Base-by-base conservation (phyloP, 37 sponge, comb jelly and placozoan genomes). In the Cliona cf. orientalis region DNA sequence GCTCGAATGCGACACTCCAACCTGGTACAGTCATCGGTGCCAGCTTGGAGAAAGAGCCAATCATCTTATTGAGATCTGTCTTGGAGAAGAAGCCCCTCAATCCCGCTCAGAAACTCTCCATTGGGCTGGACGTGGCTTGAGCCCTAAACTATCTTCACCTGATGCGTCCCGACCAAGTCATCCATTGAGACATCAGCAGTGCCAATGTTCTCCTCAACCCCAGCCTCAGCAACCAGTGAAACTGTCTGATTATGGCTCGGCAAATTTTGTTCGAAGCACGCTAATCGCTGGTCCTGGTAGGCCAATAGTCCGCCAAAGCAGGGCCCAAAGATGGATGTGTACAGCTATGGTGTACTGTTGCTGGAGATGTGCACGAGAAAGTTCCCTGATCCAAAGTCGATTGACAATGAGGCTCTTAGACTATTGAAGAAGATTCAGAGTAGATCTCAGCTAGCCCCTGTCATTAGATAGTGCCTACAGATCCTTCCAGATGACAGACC, bases 151-250 rank as follows among this genome's bases (percentile, higher is more conserved):
- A 91, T 58, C 63, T 91, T 25, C 91, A 91, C 81, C 59, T 42
- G 5, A 75, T 77, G 46, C 37, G 11, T 12, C 91, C 91, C 34
- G 73, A 80, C 25, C 91, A 86, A 5, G 71, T 91, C n/a, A 69
- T 91, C 45, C 91, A 91, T 70, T 63, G 86, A n/a, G 86, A 91
- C 45, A 65, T 91, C 58, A 85, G 82, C 77, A 91, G 91, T 71
- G 82, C 78, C 28, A 91, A 91, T 76, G 86, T 91, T 3, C 81
- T 91, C 0, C 64, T 91, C 35, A 46, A 81, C 45, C 53, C 69
- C 31, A 25, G 12, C 6, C 66, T 75, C 32, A 28, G n/a, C 35
- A 38, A 74, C 36, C 60, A 28, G 14, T 85, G 86, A 91, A 91
- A 71, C 59, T 91, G n/a, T 80, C 85, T 31, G 91, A 91, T 53